Evolutionary conservation across 2,888 invertebrate genomes (phyloP).

Genomic region (Sinodicranocentrus sp.): DNA sequence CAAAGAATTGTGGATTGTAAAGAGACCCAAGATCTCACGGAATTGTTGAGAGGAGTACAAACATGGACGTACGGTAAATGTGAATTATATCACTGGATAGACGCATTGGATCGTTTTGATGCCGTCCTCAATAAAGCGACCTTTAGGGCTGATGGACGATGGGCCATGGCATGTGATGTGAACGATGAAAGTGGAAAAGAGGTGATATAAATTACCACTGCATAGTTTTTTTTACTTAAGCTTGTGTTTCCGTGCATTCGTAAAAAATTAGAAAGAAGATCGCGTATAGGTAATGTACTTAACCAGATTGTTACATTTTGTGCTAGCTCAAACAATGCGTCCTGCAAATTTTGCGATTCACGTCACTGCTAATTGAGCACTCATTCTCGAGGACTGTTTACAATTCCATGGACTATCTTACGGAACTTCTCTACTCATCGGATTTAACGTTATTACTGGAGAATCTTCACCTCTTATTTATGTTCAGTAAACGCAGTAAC

Average conservation of each 20-base stretch:
- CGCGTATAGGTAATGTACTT: too few relatives aligned
- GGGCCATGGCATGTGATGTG: conserved; percentile 87
- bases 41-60: conserved; percentile 86
- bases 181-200: conserved; percentile 81
- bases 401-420: conserved; percentile 91
- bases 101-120: conserved; percentile 88
- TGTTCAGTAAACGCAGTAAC: conserved; percentile 93
- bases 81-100: conserved; percentile 92
- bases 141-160: conserved; percentile 82
- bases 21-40: conserved; percentile 80
- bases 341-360: conserved; percentile 88
- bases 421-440: conserved; percentile 86
- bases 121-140: conserved; percentile 88
- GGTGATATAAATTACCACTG: too few relatives aligned
- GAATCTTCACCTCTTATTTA: conserved; percentile 90
- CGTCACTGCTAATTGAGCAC: conserved; percentile 90
- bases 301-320: too few relatives aligned
- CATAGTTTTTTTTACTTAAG: too few relatives aligned
- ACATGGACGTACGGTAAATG: conserved; percentile 93
- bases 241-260: too few relatives aligned
- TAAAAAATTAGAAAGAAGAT: too few relatives aligned
- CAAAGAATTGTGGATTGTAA: conserved; percentile 84
- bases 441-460: conserved; percentile 91
- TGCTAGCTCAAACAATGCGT: conserved; percentile 85
- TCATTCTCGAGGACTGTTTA: conserved; percentile 92